Evolutionary conservation across 2,113 vertebrate genomes (phyloP).

Genomic region (Brienomyrus brachyistius): DNA sequence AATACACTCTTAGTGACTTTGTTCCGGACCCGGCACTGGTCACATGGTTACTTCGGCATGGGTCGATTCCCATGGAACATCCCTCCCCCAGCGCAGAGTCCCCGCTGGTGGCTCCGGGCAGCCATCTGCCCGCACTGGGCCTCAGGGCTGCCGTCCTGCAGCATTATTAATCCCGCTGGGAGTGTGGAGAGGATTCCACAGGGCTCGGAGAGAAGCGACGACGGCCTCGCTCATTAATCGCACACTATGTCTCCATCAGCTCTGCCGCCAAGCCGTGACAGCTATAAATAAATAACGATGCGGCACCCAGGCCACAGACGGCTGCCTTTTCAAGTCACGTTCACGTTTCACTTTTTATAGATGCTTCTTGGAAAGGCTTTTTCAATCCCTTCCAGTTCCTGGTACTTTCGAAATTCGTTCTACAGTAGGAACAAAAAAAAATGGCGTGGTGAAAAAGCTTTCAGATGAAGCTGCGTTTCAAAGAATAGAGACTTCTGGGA

Average conservation of each 20-base stretch:
- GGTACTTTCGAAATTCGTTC: not conserved
- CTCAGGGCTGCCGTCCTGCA: not conserved
- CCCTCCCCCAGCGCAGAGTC: not conserved
- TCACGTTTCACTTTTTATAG: not conserved
- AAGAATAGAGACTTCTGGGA: not conserved
- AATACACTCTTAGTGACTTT: not conserved
- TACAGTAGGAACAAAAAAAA: not conserved
- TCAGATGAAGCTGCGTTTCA: not conserved
- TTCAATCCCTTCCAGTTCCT: not conserved
- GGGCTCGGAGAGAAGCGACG: constrained; percentile 18
- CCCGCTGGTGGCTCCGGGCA: not conserved
- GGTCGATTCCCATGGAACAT: not conserved
- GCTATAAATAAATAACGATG: constrained; percentile 27
- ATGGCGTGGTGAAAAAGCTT: not conserved
- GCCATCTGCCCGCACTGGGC: not conserved
- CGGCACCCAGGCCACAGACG: not conserved
- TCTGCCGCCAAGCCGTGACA: not conserved
- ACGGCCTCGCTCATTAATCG: constrained; percentile 38
- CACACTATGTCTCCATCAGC: constrained; percentile 21
- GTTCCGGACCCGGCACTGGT: not conserved
- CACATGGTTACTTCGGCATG: not conserved
- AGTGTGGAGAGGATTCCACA: constrained; percentile 1
- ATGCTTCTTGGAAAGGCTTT: not conserved
- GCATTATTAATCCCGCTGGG: constrained; percentile 31
- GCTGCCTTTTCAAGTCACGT: not conserved